These are phyloP conservation scores for Hermaeophaga mercurialis DNA, from an alignment of 2,888 invertebrate genomes.

Conservation along the genomic window DNA sequence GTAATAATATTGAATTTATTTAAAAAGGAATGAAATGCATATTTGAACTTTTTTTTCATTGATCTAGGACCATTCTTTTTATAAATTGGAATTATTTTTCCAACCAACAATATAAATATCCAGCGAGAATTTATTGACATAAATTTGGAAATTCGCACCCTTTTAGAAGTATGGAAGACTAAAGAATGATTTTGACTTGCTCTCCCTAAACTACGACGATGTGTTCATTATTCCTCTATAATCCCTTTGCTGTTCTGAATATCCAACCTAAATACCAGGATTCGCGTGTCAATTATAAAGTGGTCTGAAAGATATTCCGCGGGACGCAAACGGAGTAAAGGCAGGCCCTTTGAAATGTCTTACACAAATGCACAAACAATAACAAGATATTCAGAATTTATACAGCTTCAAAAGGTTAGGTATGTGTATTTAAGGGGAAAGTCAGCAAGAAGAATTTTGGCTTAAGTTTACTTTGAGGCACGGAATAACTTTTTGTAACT, in stretches of 20 bases:
- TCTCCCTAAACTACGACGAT: background rate
- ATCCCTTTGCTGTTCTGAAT: constrained; percentile 34
- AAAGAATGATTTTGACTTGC: no score
- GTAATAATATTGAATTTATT: no score
- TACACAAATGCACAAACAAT: constrained; percentile 18
- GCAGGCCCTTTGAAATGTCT: constrained; percentile 18
- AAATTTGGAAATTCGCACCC: no score
- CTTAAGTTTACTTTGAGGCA: background rate
- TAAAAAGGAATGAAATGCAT: no score
- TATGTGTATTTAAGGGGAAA: constrained; percentile 4
- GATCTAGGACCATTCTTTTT: no score
- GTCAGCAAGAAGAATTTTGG: background rate
- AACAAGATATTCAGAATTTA: constrained; percentile 13
- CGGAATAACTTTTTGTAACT: background rate
- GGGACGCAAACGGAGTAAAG: constrained; percentile 10
- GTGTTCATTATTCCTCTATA: constrained; percentile 4
- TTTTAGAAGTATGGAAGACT: no score
- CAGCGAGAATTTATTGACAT: no score
- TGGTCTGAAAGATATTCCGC: constrained; percentile 19
- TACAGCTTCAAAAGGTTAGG: constrained; percentile 4
- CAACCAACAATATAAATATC: no score
- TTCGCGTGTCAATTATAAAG: constrained; percentile 38
- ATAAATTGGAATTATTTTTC: no score
- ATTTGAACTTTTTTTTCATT: no score
- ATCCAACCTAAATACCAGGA: constrained; percentile 35